Evolutionary conservation across 35 echinoderm and acorn worm species (phyloP).

Genomic region (Lytechinus variegatus): DNA sequence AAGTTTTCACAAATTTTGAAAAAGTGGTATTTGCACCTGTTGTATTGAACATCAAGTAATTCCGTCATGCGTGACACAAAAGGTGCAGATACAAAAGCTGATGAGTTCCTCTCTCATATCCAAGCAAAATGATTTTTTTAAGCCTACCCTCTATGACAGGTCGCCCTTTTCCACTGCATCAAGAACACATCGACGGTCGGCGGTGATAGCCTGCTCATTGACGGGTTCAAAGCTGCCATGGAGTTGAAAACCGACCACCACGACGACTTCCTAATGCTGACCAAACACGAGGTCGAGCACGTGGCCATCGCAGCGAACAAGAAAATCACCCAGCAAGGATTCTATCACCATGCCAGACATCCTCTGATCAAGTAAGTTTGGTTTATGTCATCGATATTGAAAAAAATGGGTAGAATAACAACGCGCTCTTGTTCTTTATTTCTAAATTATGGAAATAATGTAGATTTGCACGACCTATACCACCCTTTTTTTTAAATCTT

Average conservation of each 20-base stretch:
- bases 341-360: slow-evolving; percentile 22
- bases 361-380: slow-evolving; percentile 1
- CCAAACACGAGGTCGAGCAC: neutral
- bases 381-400: neutral
- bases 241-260: slow-evolving; percentile 16
- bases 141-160: neutral
- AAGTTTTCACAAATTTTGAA: too few relatives aligned
- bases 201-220: slow-evolving; percentile 33
- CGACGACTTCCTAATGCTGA: slow-evolving; percentile 20
- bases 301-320: neutral
- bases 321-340: neutral
- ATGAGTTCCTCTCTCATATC: too few relatives aligned
- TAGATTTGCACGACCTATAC: too few relatives aligned
- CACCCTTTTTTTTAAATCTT: too few relatives aligned
- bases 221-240: slow-evolving; percentile 50
- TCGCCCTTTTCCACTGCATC: slow-evolving; percentile 49
- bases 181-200: neutral
- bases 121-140: too few relatives aligned
- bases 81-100: too few relatives aligned
- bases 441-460: too few relatives aligned
- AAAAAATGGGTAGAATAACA: too few relatives aligned
- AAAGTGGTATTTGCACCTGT: too few relatives aligned
- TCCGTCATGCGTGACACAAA: too few relatives aligned
- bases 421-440: too few relatives aligned
- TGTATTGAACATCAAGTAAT: too few relatives aligned